These are phyloP conservation scores for Channallabes apus DNA, from an alignment of 2,797 vertebrate genomes.

Conservation along the genomic window DNA sequence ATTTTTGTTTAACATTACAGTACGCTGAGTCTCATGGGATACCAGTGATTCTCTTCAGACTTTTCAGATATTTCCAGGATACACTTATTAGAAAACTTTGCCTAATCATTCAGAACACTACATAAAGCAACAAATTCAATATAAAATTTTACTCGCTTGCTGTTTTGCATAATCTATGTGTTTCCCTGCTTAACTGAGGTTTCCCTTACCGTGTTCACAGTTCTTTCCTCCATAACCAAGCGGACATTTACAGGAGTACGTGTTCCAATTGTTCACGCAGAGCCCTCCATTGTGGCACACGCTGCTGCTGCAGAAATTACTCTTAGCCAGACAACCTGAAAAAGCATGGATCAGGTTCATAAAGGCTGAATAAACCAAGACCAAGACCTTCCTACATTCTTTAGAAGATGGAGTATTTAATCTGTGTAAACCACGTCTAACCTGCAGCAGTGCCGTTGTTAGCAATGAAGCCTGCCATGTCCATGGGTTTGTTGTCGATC, in stretches of 20 bases:
- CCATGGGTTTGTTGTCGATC: constrained; percentile 84
- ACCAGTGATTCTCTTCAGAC: not conserved
- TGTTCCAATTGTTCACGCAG: constrained; percentile 82
- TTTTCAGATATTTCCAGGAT: not conserved
- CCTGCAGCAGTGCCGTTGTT: constrained; percentile 94
- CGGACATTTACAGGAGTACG: constrained; percentile 78
- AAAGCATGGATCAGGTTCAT: constrained; percentile 19
- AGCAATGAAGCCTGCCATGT: constrained; percentile 94
- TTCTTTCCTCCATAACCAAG: constrained; percentile 82
- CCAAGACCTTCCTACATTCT: not conserved
- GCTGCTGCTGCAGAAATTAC: constrained; percentile 75
- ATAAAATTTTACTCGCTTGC: not conserved
- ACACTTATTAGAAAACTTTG: not conserved
- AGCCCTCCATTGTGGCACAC: constrained; percentile 83
- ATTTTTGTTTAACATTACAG: not conserved
- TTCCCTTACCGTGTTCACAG: constrained; percentile 82
- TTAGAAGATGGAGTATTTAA: not conserved
- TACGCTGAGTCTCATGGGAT: not conserved
- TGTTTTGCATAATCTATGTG: not conserved
- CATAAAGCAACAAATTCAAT: not conserved
- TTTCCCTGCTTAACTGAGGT: not conserved
- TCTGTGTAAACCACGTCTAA: constrained; percentile 53
- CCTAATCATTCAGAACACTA: not conserved
- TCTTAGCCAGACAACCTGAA: constrained; percentile 79
- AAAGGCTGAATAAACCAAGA: not conserved